Percentiles rank a stretch among this genome's conserved stretches.
phyloP scores from a whole-genome alignment of 1,140 invertebrate genomes.

The Drosophila serrata region DNA sequence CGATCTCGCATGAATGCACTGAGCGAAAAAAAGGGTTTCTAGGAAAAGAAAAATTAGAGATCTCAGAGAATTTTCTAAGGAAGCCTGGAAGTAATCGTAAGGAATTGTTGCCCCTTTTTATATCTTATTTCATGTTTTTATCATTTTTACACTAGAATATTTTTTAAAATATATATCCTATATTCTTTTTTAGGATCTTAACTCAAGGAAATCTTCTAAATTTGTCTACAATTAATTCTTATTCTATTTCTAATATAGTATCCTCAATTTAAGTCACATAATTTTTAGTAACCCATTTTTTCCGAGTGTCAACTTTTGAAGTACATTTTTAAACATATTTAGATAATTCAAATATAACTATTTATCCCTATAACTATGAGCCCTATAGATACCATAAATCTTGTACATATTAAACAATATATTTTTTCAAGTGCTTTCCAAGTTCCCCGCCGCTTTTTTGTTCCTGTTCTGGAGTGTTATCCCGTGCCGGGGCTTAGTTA shows the following conservation, averaged over 20 bases:
- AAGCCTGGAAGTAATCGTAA: neutral
- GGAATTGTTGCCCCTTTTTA: neutral
- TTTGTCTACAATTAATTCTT: too few relatives aligned
- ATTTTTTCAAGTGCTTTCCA: conserved; percentile 1
- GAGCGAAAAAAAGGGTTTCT: neutral
- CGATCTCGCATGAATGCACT: conserved; percentile 65
- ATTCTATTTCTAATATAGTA: too few relatives aligned
- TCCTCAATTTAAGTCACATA: too few relatives aligned
- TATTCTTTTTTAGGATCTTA: too few relatives aligned
- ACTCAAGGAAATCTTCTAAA: too few relatives aligned
- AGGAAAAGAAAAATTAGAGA: neutral
- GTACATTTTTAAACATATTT: neutral
- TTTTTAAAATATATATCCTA: neutral
- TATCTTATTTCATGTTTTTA: neutral
- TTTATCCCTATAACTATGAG: too few relatives aligned
- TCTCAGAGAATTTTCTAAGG: neutral
- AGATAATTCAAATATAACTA: neutral
- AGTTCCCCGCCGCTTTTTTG: conserved; percentile 37
- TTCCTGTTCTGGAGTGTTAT: conserved; percentile 68
- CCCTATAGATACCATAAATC: neutral
- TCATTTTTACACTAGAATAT: neutral
- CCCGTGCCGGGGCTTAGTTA: conserved; percentile 79
- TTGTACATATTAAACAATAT: neutral
- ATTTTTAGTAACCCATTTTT: too few relatives aligned
- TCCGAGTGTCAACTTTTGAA: too few relatives aligned